phyloP scores from a whole-genome alignment of 2,888 invertebrate genomes.

The Agrenia bidenticulata region DNA sequence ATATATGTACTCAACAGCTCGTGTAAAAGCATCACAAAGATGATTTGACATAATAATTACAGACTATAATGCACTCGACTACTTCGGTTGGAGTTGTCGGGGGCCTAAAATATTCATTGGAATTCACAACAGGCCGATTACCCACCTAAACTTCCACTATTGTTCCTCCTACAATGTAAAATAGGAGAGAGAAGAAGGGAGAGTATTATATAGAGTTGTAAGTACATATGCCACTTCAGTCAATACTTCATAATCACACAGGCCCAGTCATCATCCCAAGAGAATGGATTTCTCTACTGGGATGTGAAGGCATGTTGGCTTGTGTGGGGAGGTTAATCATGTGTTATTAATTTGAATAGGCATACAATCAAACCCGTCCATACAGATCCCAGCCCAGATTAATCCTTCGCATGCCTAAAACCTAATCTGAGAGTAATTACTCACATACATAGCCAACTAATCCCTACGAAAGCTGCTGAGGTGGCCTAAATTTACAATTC shows the following conservation, averaged over 20 bases:
- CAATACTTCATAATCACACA: too few relatives aligned
- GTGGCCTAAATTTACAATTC: neutral
- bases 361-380: constrained; percentile 3
- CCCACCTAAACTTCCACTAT: too few relatives aligned
- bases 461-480: constrained; percentile 1
- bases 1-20: too few relatives aligned
- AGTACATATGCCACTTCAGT: too few relatives aligned
- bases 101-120: neutral
- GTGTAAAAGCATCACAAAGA: neutral
- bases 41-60: constrained; percentile 9
- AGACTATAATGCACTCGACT: neutral
- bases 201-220: too few relatives aligned
- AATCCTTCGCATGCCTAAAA: constrained; percentile 3
- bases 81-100: neutral
- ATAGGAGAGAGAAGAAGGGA: too few relatives aligned
- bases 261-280: too few relatives aligned
- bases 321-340: constrained; percentile 4
- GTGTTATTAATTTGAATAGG: constrained; percentile 12
- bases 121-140: neutral
- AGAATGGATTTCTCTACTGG: too few relatives aligned
- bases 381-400: neutral
- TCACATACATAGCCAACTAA: neutral
- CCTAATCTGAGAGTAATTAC: constrained; percentile 8
- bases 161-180: too few relatives aligned
- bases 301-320: too few relatives aligned